These are phyloP conservation scores for Thryonomys swinderianus DNA, from an alignment of 2,113 vertebrate genomes.

Conservation along the genomic window DNA sequence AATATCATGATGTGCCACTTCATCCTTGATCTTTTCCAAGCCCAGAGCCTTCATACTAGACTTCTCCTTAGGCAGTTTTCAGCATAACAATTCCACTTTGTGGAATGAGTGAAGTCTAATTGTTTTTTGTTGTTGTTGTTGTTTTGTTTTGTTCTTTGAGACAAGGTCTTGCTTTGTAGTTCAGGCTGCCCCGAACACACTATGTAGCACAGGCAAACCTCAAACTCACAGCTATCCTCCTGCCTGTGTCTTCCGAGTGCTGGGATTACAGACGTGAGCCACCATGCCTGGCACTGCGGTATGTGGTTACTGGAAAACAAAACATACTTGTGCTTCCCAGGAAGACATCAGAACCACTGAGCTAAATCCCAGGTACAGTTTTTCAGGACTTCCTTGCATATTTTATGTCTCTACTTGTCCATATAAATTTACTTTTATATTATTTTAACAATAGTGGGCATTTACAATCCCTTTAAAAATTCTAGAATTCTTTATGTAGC, in stretches of 20 bases:
- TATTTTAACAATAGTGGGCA: background rate
- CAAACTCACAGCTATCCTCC: no score
- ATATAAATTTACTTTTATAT: background rate
- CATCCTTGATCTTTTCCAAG: background rate
- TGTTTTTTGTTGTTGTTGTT: no score
- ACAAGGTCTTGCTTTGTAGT: no score
- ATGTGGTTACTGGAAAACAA: no score
- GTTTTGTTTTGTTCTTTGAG: no score
- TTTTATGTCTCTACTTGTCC: background rate
- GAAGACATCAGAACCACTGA: no score
- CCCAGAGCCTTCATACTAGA: background rate
- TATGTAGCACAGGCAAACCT: no score
- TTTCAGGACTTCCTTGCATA: background rate
- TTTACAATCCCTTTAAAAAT: background rate
- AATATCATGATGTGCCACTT: background rate
- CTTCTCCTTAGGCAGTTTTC: background rate
- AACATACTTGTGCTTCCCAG: no score
- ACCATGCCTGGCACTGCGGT: no score
- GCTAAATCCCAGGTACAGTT: rapidly evolving
- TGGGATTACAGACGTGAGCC: no score
- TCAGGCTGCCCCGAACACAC: no score
- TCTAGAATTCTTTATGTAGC: slow-evolving; percentile 3
- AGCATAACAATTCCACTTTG: background rate
- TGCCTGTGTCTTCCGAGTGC: no score
- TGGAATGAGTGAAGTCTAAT: background rate